phyloP scores from a whole-genome alignment of 2,888 invertebrate species.

The Ichneumoninae sp. region DNA sequence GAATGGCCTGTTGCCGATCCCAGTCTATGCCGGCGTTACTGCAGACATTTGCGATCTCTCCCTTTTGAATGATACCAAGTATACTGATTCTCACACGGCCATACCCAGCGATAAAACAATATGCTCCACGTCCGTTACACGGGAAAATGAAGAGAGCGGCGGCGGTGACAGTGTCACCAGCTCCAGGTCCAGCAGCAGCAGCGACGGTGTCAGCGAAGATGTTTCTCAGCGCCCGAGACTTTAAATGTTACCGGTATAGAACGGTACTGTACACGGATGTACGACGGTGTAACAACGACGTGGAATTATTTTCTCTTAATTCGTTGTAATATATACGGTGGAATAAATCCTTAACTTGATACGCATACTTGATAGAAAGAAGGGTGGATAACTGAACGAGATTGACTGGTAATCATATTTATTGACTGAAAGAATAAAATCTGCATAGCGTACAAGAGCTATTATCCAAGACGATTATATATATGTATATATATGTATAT shows the following conservation, averaged over 20 bases:
- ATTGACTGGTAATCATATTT: constrained; percentile 31
- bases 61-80: constrained; percentile 74
- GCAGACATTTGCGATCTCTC: constrained; percentile 77
- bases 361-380: neutral
- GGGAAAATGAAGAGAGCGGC: constrained; percentile 11
- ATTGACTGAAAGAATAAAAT: constrained; percentile 63
- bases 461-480: constrained; percentile 38
- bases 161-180: constrained; percentile 30
- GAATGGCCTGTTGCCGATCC: constrained; percentile 77
- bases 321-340: too few species aligned
- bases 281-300: too few species aligned
- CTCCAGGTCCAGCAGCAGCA: neutral
- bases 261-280: neutral
- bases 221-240: neutral
- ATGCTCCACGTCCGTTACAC: constrained; percentile 21
- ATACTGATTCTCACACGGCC: constrained; percentile 67
- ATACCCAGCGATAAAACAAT: constrained; percentile 17
- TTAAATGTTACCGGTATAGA: constrained; percentile 12
- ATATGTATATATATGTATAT: constrained; percentile 18
- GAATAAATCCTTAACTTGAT: too few species aligned
- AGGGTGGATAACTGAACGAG: constrained; percentile 8
- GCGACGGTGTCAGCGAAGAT: neutral
- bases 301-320: too few species aligned
- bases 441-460: constrained; percentile 13
- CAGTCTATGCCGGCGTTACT: constrained; percentile 72